Conservation (phyloP, 2,888 invertebrate genomes). For the Cantharis rufa region DNA sequence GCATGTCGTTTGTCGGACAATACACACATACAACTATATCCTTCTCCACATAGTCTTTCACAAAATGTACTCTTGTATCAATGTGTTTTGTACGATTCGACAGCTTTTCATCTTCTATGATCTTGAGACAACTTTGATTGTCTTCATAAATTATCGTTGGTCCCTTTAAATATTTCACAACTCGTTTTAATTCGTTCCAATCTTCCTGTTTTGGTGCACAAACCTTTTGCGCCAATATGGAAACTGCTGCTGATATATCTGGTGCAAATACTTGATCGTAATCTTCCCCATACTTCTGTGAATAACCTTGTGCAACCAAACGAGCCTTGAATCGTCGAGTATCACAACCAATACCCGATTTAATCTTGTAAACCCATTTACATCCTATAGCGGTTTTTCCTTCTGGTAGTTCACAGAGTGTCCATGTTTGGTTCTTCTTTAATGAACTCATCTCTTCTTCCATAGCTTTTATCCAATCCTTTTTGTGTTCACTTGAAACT, state of each 20-base stretch:
- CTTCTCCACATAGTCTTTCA: background rate
- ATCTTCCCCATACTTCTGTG: conserved; percentile 35
- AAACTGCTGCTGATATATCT: conserved; percentile 38
- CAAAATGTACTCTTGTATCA: background rate
- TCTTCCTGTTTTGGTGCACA: conserved; percentile 36
- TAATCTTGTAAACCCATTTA: conserved; percentile 24
- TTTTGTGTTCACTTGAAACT: too few relatives aligned
- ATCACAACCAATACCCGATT: conserved; percentile 25
- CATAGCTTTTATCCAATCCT: too few relatives aligned
- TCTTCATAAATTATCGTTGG: conserved; percentile 28
- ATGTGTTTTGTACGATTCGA: background rate
- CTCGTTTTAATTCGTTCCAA: conserved; percentile 41
- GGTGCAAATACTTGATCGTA: conserved; percentile 39
- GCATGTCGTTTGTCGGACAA: conserved; percentile 2
- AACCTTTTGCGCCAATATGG: conserved; percentile 39
- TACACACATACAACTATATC: background rate
- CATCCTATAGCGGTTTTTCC: too few relatives aligned
- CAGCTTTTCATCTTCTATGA: background rate
- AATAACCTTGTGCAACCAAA: conserved; percentile 38
- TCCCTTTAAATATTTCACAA: conserved; percentile 33
- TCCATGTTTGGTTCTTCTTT: too few relatives aligned
- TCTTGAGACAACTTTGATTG: conserved; percentile 29
- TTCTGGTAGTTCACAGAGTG: too few relatives aligned
- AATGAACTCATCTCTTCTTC: too few relatives aligned
- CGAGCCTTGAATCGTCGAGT: conserved; percentile 37